Evolutionary conservation across 1,140 invertebrate species (phyloP).

Genomic region (Drosophila littoralis): DNA sequence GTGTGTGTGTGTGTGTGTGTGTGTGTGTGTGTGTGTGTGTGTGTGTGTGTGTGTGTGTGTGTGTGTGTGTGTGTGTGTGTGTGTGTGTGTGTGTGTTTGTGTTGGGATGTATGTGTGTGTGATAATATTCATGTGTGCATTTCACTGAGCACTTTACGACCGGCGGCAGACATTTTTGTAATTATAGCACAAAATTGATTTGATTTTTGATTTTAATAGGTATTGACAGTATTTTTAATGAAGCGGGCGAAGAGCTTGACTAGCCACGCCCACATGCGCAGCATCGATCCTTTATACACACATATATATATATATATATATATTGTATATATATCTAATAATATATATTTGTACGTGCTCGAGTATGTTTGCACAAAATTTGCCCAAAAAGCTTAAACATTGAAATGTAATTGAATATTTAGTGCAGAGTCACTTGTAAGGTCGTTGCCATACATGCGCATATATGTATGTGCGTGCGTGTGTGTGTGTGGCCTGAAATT

Average conservation of each 20-base stretch:
- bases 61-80: constrained; percentile 3
- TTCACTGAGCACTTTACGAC: constrained; percentile 66
- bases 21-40: constrained; percentile 15
- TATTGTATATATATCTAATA: neutral
- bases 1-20: neutral
- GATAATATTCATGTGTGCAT: constrained; percentile 19
- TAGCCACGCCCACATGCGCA: constrained; percentile 3
- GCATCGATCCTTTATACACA: constrained; percentile 18
- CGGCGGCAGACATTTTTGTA: constrained; percentile 78
- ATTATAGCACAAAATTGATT: constrained; percentile 81
- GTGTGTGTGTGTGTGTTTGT: neutral
- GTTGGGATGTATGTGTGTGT: constrained; percentile 18
- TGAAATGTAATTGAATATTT: constrained; percentile 64
- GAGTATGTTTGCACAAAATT: constrained; percentile 32
- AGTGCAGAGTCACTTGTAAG: constrained; percentile 40
- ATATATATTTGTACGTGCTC: constrained; percentile 2
- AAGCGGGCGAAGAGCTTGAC: constrained; percentile 33
- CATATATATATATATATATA: constrained; percentile 18
- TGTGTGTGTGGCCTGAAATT: neutral
- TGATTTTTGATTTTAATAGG: constrained; percentile 82
- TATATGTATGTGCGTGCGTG: neutral
- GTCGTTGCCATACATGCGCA: constrained; percentile 13
- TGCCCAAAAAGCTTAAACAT: constrained; percentile 47
- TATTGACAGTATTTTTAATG: constrained; percentile 82
- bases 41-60: neutral